Conservation (phyloP, 1,140 invertebrate genomes). For the Nasonia giraulti region DNA sequence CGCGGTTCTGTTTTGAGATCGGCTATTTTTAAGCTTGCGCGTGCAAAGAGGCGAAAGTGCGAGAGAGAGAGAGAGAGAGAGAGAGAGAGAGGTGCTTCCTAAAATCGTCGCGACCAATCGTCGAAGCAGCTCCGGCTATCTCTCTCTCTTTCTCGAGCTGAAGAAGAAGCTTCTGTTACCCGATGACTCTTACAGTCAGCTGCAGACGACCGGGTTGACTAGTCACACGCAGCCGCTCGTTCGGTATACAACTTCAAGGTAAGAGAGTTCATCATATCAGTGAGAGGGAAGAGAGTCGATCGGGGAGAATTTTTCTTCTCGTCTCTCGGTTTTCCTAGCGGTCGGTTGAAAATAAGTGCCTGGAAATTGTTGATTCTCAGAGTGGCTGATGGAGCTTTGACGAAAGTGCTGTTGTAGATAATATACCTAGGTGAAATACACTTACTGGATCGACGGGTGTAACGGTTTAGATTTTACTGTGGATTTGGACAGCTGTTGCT, state of each 20-base stretch:
- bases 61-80: background rate
- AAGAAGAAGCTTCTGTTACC: constrained; percentile 56
- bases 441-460: too few relatives aligned
- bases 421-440: too few relatives aligned
- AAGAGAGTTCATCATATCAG: constrained; percentile 55
- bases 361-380: too few relatives aligned
- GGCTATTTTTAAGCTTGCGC: constrained; percentile 69
- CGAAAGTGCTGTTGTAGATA: background rate
- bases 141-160: constrained; percentile 47
- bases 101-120: constrained; percentile 69
- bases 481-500: background rate
- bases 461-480: too few relatives aligned
- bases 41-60: background rate
- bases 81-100: constrained; percentile 54
- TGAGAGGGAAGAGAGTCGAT: background rate
- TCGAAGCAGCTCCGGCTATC: background rate
- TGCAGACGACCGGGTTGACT: constrained; percentile 74
- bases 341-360: too few relatives aligned
- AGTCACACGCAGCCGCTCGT: constrained; percentile 69
- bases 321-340: background rate
- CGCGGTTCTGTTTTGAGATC: constrained; percentile 71
- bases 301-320: background rate
- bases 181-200: constrained; percentile 72
- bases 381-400: too few relatives aligned
- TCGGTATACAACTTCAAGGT: constrained; percentile 64